A percentile compares a stretch with the other conserved stretches of the same genome.
Conservation (phyloP, 2,888 invertebrate species). For the Cryptophagus acutangulus region DNA sequence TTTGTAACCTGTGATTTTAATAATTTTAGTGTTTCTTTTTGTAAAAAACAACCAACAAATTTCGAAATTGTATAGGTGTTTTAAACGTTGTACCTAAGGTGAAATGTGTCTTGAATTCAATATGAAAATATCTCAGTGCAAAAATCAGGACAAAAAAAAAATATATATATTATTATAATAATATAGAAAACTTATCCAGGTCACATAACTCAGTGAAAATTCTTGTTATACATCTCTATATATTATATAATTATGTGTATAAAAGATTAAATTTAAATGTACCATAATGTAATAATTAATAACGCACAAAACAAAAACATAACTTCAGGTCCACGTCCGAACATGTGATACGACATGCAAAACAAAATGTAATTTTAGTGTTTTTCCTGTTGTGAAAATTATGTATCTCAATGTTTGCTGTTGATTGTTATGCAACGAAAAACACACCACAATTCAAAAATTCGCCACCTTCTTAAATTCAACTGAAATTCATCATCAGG, state of each 20-base stretch:
- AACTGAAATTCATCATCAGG: no score
- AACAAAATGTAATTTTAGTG: not conserved
- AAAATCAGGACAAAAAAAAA: constrained; percentile 35
- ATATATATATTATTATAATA: constrained; percentile 26
- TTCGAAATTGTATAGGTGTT: constrained; percentile 37
- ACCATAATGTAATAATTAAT: not conserved
- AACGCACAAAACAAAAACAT: constrained; percentile 15
- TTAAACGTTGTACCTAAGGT: constrained; percentile 42
- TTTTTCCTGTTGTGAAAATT: no score
- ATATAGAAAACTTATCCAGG: constrained; percentile 29
- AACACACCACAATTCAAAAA: no score
- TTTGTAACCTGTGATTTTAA: constrained; percentile 44
- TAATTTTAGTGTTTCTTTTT: constrained; percentile 21
- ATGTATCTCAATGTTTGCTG: not conserved
- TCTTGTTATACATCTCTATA: constrained; percentile 13
- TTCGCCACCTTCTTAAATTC: no score
- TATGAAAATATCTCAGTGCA: constrained; percentile 37
- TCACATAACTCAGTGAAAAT: constrained; percentile 36
- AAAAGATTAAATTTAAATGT: not conserved
- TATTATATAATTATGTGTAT: constrained; percentile 7
- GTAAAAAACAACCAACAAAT: constrained; percentile 26
- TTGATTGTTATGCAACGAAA: not conserved
- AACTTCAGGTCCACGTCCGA: constrained; percentile 7
- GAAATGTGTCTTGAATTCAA: constrained; percentile 40
- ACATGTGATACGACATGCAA: constrained; percentile 6